Base-by-base conservation (phyloP, 1,140 invertebrate genomes). In the Zaprionus camerounensis region DNA sequence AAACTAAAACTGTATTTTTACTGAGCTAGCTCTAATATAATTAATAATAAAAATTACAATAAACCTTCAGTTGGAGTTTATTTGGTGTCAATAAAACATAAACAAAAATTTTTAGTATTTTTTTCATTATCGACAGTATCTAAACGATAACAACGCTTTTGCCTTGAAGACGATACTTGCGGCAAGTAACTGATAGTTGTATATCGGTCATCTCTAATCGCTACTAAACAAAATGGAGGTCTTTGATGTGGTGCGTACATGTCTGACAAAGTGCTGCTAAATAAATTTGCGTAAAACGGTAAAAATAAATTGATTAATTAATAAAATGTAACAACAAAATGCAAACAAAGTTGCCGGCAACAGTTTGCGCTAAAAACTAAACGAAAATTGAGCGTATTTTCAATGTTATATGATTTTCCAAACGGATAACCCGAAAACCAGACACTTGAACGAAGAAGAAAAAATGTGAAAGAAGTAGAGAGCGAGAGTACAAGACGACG, bases 171-270 rank as follows among this genome's bases (percentile, higher is more conserved):
- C 57, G 51, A 62, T 69, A 69, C 36, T 22, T 41, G 12, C 26
- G n/a, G 7, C 15, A 6, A 24, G 44, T 51, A 73, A 38, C 57
- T 24, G 31, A 17, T 49, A 58, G 22, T 17, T 17, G 13, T 7
- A 71, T 49, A 55, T 70, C 67, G 62, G 24, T 24, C 70, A 67
- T 72, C 70, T 15, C 70, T 67, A 72, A 59, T 67, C 68, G 73
- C 68, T 56, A 34, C 70, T 85, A 91, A 91, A 92, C 91, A 92
- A 92, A 92, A 92, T 92, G 91, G 91, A 92, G 91, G 91, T 90
- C 85, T 81, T 90, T 91, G 82, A 82, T 91, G 84, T 91, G 82
- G 90, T 91, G 90, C 90, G 91, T 92, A 85, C 85, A 68, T 91
- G 80, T 90, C 81, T 82, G 73, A 76, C 80, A 83, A 78, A 78